Percentiles rank a stretch among this genome's conserved stretches.
phyloP scores from a whole-genome alignment of 2,888 invertebrate species.

The Melieria picta region DNA sequence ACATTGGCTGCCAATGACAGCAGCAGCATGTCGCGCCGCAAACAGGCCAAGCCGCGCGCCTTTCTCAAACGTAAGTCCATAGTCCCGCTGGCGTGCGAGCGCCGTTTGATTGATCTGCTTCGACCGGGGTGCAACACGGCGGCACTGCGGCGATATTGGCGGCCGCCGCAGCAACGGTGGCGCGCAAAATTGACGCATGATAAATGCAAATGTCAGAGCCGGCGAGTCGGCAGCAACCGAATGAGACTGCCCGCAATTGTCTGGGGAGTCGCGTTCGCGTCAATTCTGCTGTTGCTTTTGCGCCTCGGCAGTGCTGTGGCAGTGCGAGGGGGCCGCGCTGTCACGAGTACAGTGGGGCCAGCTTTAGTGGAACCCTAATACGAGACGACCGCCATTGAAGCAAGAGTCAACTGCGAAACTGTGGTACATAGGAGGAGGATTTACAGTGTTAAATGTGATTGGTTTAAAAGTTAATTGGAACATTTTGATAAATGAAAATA shows the following conservation, averaged over 20 bases:
- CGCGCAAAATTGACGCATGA: slow-evolving; percentile 27
- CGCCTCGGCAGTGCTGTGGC: neutral
- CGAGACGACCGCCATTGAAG: too few relatives aligned
- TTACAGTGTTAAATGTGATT: too few relatives aligned
- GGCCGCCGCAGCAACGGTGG: slow-evolving; percentile 36
- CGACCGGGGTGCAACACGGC: neutral
- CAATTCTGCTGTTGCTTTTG: neutral
- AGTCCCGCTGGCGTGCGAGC: neutral
- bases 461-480: too few relatives aligned
- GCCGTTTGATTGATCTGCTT: slow-evolving; percentile 4
- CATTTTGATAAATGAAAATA: too few relatives aligned
- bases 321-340: neutral
- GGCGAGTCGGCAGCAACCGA: neutral
- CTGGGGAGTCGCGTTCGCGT: slow-evolving; percentile 8
- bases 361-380: neutral
- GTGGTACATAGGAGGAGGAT: too few relatives aligned
- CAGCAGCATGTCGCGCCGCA: slow-evolving; percentile 72
- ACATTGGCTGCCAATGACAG: slow-evolving; percentile 6
- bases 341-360: neutral
- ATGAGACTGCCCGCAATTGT: slow-evolving; percentile 15
- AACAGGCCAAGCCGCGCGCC: slow-evolving; percentile 77
- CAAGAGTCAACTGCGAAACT: too few relatives aligned
- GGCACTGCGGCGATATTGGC: slow-evolving; percentile 11
- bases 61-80: slow-evolving; percentile 73
- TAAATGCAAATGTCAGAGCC: slow-evolving; percentile 42